Evolutionary conservation across 2,888 invertebrate species (phyloP), one percentile per base, ranked within the genome.

Genomic region (Busseola fusca): DNA sequence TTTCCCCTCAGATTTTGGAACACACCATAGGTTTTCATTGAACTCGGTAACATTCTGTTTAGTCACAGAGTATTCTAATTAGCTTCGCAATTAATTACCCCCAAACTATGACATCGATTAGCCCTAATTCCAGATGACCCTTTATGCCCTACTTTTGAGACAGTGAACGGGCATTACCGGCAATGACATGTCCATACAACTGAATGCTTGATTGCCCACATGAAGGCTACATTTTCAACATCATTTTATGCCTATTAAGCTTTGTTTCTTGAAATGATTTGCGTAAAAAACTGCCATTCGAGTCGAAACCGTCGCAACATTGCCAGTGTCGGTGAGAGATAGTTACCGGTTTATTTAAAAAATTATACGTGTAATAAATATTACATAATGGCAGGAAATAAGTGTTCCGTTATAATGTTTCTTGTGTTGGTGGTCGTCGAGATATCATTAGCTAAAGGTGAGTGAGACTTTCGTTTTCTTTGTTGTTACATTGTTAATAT

Each of bases 261-360:
- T 72, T 82, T 74, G 81, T 85, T 84, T 86, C 82, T 79, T 82
- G 52, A 64, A 80, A 74, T 74, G 74, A 62, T 81, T 82, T 74
- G 63, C 78, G 76, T 48, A 77, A 74, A 80, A 85, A 82, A 72
- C 76, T 76, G 86, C 70, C 87, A 87, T 88, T 87, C 84, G 82
- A 76, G 64, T 68, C 40, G 78, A 78, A 86, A 78, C 78, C 81
- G 79, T 75, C 80, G 80, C 58, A 56, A 74, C 69, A 82, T 72
- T 64, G 69, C 80, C 73, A 65, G 81, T 78, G 75, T 75, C 74
- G 66, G 62, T 62, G 79, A 78, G 72, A 64, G 64, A 78, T 40
- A 71, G 62, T 50, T 75, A 65, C 64, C 57, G 21, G 63, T 72
- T 76, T 75, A 62, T 69, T 80, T 70, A 0, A 58, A 59, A 57